Base-by-base conservation (phyloP, 2,113 vertebrate species). In the Aspiorhynchus laticeps region DNA sequence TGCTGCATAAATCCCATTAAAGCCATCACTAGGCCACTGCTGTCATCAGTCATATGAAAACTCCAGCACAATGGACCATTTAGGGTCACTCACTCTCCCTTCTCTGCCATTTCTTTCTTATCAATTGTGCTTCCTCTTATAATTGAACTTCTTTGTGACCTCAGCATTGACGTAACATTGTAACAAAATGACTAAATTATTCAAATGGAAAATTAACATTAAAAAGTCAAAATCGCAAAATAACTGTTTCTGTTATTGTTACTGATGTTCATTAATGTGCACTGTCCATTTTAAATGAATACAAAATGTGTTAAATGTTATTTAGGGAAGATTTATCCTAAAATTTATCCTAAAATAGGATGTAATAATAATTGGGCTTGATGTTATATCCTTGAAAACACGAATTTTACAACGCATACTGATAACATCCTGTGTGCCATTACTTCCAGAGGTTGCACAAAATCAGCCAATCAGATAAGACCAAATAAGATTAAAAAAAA, bases 1-100 rank as follows among this genome's bases (percentile, higher is more conserved):
- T 38, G 48, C 74, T 63, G 48, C 46, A 78, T 75, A 76, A 88
- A 88, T 88, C 83, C 83, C 76, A 59, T 84, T 80, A 79, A 36
- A 85, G 19, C 67, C 77, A 71, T 87, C 38, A 84, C 80, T 24
- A 43, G 80, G 46, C 61, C n/a, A 73, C 76, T 85, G 15, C 65
- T 74, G 63, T 85, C 82, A 85, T 85, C 82, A 67, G 80, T 84
- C 61, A 88, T 31, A 75, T 43, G 31, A 53, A 73, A 79, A 69
- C 61, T 71, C 41, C 28, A 67, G 48, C 63, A 61, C 81, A 85
- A 77, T n/a, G 53, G 76, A 43, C 36, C 26, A 69, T 74, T 61
- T 41, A 51, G 28, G 28, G 26, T 83, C 17, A 78, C 38, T 51
- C 2, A 0, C 51, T 43, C 71, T 53, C 48, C 53, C 81, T 53